These are phyloP conservation scores for Ophioninae sp. DNA, from an alignment of 2,888 invertebrate species.

Conservation along the genomic window DNA sequence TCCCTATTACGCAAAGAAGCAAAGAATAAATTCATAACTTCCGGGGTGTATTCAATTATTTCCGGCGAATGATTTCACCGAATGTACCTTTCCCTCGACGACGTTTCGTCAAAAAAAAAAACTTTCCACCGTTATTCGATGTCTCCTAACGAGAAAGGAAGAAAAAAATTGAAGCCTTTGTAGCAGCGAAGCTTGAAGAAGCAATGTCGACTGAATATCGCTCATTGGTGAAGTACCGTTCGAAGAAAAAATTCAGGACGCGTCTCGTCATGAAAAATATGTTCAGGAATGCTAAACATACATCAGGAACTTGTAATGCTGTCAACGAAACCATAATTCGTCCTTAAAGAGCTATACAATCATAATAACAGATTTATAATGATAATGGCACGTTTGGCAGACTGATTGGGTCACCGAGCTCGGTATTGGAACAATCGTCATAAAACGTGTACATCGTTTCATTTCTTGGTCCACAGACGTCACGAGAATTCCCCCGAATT, in stretches of 20 bases:
- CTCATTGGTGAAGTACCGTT: background rate
- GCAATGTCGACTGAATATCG: background rate
- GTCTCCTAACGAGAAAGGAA: background rate
- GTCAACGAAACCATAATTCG: background rate
- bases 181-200: background rate
- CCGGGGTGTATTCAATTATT: background rate
- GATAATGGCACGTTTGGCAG: slow-evolving; percentile 26
- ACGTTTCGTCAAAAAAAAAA: background rate
- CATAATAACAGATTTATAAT: slow-evolving; percentile 17
- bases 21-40: background rate
- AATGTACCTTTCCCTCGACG: slow-evolving; percentile 9
- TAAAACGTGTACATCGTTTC: slow-evolving; percentile 27
- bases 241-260: background rate
- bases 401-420: slow-evolving; percentile 47
- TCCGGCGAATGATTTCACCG: background rate
- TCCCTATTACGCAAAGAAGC: background rate
- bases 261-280: background rate
- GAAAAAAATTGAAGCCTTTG: background rate
- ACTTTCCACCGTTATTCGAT: background rate
- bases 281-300: background rate
- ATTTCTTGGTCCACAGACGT: too few relatives aligned
- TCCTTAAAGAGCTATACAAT: background rate
- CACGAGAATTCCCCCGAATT: too few relatives aligned
- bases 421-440: slow-evolving; percentile 2
- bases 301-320: background rate